phyloP scores from a whole-genome alignment of 2,797 vertebrate genomes.

The Melanotaenia nigrans region DNA sequence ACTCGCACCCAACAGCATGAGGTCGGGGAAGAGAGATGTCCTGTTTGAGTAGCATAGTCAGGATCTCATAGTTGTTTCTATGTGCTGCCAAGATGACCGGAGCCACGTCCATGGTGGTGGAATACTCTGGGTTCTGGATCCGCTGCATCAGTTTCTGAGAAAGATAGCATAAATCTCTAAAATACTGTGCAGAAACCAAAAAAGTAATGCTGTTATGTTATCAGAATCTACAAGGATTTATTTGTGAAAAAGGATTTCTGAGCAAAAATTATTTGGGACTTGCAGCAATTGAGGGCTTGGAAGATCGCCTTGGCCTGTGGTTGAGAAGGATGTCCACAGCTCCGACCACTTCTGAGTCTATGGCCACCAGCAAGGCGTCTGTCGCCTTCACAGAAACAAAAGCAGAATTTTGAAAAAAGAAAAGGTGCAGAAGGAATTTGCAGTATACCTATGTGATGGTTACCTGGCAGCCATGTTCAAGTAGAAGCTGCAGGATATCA shows the following conservation, averaged over 20 bases:
- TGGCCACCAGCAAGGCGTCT: constrained; percentile 95
- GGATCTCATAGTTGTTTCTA: constrained; percentile 98
- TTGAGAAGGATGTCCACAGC: constrained; percentile 98
- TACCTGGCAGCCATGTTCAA: constrained; percentile 98
- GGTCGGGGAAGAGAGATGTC: constrained; percentile 97
- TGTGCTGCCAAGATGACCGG: constrained; percentile 98
- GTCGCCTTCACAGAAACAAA: constrained; percentile 82
- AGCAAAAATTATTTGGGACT: constrained; percentile 66
- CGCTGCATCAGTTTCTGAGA: constrained; percentile 96
- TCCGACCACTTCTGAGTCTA: constrained; percentile 97
- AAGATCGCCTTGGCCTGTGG: constrained; percentile 92
- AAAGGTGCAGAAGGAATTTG: background rate
- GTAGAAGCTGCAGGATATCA: constrained; percentile 95
- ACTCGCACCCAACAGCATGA: constrained; percentile 98
- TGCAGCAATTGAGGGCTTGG: constrained; percentile 96
- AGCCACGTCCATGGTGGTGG: constrained; percentile 98
- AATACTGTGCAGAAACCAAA: background rate
- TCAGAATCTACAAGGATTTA: background rate
- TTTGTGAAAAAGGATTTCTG: background rate
- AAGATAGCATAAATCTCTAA: constrained; percentile 23
- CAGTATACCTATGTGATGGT: background rate
- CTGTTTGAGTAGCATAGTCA: constrained; percentile 97
- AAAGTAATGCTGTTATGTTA: background rate
- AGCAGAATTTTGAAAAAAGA: background rate
- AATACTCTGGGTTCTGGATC: constrained; percentile 98